Evolutionary conservation across 1,140 invertebrate species (phyloP).

Genomic region (Aphaenogaster floridana): DNA sequence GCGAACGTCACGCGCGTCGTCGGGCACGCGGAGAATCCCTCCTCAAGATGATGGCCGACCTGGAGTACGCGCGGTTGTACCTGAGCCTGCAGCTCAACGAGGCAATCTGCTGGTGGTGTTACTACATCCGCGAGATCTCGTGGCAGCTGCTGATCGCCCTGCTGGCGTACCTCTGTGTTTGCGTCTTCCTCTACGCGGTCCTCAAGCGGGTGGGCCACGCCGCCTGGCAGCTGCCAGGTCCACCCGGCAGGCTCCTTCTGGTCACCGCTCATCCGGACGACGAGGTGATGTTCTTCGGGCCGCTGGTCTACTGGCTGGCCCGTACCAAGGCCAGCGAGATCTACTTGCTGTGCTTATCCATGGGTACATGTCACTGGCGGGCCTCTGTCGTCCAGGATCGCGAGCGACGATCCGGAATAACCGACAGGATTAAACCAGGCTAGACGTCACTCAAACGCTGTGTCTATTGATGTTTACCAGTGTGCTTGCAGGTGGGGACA

Average conservation of each 20-base stretch:
- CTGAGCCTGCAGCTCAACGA: conserved; percentile 78
- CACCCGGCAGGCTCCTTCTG: conserved; percentile 90
- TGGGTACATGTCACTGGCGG: conserved; percentile 88
- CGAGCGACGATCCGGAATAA: neutral
- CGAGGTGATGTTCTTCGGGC: conserved; percentile 99
- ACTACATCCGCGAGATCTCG: conserved; percentile 84
- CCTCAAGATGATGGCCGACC: conserved; percentile 59
- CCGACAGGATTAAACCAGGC: conserved; percentile 12
- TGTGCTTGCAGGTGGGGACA: conserved; percentile 90
- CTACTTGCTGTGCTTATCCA: conserved; percentile 95
- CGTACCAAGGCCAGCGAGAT: conserved; percentile 89
- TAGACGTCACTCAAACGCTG: conserved; percentile 27
- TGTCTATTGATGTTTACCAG: conserved; percentile 62
- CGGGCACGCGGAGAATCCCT: neutral
- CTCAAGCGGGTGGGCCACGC: conserved; percentile 82
- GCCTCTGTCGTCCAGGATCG: conserved; percentile 5
- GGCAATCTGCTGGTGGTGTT: conserved; percentile 82
- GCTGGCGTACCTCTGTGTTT: conserved; percentile 82
- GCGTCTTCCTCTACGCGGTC: conserved; percentile 82
- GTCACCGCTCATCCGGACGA: conserved; percentile 98
- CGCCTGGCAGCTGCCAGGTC: conserved; percentile 85
- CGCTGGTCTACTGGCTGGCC: conserved; percentile 92
- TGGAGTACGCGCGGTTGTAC: conserved; percentile 67
- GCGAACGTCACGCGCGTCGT: neutral
- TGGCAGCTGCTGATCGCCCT: conserved; percentile 83